Conservation (phyloP, 2,113 vertebrate species). For the Emydocephalus ijimae region DNA sequence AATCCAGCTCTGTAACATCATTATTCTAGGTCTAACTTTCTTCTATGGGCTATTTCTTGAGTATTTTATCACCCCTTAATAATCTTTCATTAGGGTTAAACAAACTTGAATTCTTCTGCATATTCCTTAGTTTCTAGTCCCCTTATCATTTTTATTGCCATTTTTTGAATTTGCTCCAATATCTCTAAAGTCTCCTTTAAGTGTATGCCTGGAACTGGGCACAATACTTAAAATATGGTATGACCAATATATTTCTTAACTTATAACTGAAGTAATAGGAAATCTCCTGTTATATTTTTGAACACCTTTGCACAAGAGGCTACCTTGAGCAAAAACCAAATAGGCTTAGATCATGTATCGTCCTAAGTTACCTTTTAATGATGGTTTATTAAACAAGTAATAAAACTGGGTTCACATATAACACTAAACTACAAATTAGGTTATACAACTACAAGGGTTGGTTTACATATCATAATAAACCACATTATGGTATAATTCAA, state of each 20-base stretch:
- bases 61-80: not conserved
- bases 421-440: not conserved
- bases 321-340: not conserved
- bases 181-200: not conserved
- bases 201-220: not conserved
- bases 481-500: not conserved
- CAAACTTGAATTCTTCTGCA: not conserved
- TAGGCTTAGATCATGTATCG: not conserved
- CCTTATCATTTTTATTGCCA: not conserved
- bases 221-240: not conserved
- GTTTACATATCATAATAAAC: not conserved
- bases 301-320: not conserved
- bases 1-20: not conserved
- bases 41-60: not conserved
- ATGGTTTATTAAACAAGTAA: not conserved
- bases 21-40: not conserved
- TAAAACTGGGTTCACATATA: not conserved
- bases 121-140: not conserved
- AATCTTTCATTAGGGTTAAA: not conserved
- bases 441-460: not conserved
- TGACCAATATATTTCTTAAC: not conserved
- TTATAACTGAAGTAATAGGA: not conserved
- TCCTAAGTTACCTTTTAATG: not conserved
- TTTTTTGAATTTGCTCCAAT: not conserved
- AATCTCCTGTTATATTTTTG: not conserved